Conservation (phyloP, 2,797 vertebrate species). For the Protosalanx chinensis region DNA sequence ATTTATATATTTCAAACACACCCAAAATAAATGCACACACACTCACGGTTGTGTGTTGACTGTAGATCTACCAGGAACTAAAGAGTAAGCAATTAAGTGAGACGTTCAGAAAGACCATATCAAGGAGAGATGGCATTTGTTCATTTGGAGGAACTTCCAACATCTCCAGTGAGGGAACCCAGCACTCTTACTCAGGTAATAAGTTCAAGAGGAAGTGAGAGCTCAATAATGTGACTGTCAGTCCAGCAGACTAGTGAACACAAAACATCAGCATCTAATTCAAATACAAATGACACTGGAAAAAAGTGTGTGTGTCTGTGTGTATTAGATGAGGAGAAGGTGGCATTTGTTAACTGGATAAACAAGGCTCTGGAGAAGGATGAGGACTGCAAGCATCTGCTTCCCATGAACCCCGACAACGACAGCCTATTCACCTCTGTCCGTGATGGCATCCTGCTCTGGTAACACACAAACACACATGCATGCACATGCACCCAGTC, state of each 20-base stretch:
- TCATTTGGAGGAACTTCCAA: constrained; percentile 89
- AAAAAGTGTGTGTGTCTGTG: constrained; percentile 7
- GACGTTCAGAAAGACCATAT: constrained; percentile 86
- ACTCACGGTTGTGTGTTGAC: neutral
- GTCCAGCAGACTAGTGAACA: too few relatives aligned
- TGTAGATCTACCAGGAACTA: constrained; percentile 83
- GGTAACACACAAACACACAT: constrained; percentile 68
- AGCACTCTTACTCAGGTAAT: constrained; percentile 94
- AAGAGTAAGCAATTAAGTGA: constrained; percentile 92
- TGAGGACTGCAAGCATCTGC: constrained; percentile 85
- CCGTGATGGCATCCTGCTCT: constrained; percentile 91
- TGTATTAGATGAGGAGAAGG: constrained; percentile 92
- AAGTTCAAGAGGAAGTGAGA: neutral
- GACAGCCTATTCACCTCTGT: constrained; percentile 89
- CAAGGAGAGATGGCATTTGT: constrained; percentile 86
- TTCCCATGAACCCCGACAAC: constrained; percentile 87
- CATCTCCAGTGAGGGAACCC: constrained; percentile 92
- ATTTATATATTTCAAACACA: neutral
- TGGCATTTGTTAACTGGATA: constrained; percentile 97
- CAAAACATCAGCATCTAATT: too few relatives aligned
- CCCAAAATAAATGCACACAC: neutral
- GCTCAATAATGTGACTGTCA: too few relatives aligned
- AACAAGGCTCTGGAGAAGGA: constrained; percentile 92
- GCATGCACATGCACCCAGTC: neutral
- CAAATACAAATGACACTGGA: neutral